A percentile compares a stretch with the other conserved stretches of the same genome.
Conservation (phyloP, 2,113 vertebrate genomes). For the Neotragus moschatus region DNA sequence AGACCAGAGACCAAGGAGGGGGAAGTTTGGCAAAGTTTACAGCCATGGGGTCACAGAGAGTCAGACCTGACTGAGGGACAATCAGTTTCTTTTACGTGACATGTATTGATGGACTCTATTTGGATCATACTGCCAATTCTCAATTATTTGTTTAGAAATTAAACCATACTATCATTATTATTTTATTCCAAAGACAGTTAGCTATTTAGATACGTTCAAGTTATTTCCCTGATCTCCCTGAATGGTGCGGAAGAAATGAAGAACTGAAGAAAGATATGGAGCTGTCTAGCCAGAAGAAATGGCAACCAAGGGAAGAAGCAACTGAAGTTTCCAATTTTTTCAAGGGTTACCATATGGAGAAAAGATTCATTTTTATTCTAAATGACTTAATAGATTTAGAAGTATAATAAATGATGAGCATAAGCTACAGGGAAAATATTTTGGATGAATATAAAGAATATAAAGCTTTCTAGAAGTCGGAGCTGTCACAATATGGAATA, state of each 20-base stretch:
- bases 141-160: conserved; percentile 4
- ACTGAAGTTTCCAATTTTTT: background rate
- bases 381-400: conserved; percentile 54
- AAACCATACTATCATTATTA: background rate
- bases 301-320: background rate
- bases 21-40: background rate
- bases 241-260: background rate
- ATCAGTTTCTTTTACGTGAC: background rate
- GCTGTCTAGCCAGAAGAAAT: background rate
- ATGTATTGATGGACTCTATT: background rate
- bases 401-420: conserved; percentile 26
- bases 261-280: background rate
- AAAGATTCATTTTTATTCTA: conserved; percentile 5
- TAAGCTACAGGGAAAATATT: conserved; percentile 46
- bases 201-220: background rate
- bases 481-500: background rate
- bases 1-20: background rate
- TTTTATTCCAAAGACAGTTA: background rate
- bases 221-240: background rate
- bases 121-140: background rate
- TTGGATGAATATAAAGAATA: background rate
- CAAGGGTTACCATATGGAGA: conserved; percentile 20
- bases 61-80: background rate
- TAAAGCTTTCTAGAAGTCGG: background rate
- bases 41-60: background rate